phyloP scores from a whole-genome alignment of 2,888 invertebrate genomes.

The Caprella mutica region DNA sequence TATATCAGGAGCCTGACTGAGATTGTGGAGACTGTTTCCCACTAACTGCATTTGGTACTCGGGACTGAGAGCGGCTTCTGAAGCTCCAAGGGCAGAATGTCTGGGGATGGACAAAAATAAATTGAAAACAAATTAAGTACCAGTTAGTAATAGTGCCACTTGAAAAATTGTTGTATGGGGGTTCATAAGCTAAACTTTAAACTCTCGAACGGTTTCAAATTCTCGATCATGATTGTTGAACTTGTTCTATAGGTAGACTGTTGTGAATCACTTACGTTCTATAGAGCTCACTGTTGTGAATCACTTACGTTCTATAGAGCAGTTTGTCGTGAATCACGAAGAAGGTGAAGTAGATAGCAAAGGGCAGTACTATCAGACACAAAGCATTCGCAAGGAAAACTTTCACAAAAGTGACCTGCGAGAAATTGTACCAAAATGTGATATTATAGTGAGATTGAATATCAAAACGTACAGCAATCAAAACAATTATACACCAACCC shows the following conservation, averaged over 20 bases:
- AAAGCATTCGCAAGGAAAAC: slow-evolving; percentile 20
- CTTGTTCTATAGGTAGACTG: too few relatives aligned
- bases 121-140: not conserved
- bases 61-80: slow-evolving; percentile 92
- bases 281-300: slow-evolving; percentile 42
- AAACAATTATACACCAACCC: too few relatives aligned
- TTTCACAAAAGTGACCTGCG: slow-evolving; percentile 13
- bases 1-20: slow-evolving; percentile 59
- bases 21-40: slow-evolving; percentile 88
- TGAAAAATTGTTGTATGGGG: too few relatives aligned
- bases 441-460: too few relatives aligned
- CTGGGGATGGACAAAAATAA: not conserved
- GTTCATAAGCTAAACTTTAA: too few relatives aligned
- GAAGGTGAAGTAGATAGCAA: slow-evolving; percentile 63
- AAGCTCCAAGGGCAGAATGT: too few relatives aligned
- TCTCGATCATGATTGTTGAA: too few relatives aligned
- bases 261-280: slow-evolving; percentile 15
- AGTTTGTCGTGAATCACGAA: slow-evolving; percentile 81
- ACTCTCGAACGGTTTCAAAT: too few relatives aligned
- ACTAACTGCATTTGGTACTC: slow-evolving; percentile 85
- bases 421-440: too few relatives aligned
- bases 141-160: too few relatives aligned
- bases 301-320: slow-evolving; percentile 42
- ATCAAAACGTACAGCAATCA: too few relatives aligned
- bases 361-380: slow-evolving; percentile 27